Percentiles rank a stretch among this genome's conserved stretches.
These are phyloP conservation scores for Agrochola circellaris DNA, from an alignment of 2,888 invertebrate species.

Conservation along the genomic window DNA sequence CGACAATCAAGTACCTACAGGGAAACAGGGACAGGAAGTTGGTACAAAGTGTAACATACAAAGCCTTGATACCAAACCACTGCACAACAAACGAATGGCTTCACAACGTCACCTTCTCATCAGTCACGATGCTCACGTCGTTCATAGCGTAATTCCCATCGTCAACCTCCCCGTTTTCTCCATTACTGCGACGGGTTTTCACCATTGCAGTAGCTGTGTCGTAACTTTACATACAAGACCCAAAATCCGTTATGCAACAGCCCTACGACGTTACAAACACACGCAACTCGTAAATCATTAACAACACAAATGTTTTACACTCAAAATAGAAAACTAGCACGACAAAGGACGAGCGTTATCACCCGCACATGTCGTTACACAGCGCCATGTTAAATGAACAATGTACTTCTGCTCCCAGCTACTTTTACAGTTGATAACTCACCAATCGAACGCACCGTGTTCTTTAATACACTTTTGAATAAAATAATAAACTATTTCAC, in stretches of 20 bases:
- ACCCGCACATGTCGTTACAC: constrained; percentile 87
- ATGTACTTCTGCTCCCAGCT: constrained; percentile 72
- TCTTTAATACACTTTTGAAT: constrained; percentile 62
- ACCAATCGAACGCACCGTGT: constrained; percentile 78
- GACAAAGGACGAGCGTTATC: constrained; percentile 86
- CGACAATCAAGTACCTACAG: constrained; percentile 67
- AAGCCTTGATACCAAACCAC: constrained; percentile 75
- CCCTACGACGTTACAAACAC: constrained; percentile 76
- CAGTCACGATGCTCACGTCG: constrained; percentile 88
- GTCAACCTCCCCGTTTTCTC: constrained; percentile 89
- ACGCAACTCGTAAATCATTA: constrained; percentile 74
- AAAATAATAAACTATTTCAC: constrained; percentile 59
- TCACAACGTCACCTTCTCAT: constrained; percentile 88
- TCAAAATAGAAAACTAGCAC: constrained; percentile 78
- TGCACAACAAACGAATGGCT: constrained; percentile 74
- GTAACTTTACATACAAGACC: constrained; percentile 81
- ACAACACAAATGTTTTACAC: constrained; percentile 71
- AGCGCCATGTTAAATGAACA: constrained; percentile 88
- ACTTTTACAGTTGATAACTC: constrained; percentile 77
- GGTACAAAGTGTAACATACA: constrained; percentile 73
- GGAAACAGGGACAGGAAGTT: constrained; percentile 83
- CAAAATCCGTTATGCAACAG: constrained; percentile 80
- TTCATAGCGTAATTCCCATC: constrained; percentile 87
- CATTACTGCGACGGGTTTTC: constrained; percentile 90
- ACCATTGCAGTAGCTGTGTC: constrained; percentile 86